Conservation (phyloP, 1,140 invertebrate genomes). For the Pseudomyrmex dendroicus region DNA sequence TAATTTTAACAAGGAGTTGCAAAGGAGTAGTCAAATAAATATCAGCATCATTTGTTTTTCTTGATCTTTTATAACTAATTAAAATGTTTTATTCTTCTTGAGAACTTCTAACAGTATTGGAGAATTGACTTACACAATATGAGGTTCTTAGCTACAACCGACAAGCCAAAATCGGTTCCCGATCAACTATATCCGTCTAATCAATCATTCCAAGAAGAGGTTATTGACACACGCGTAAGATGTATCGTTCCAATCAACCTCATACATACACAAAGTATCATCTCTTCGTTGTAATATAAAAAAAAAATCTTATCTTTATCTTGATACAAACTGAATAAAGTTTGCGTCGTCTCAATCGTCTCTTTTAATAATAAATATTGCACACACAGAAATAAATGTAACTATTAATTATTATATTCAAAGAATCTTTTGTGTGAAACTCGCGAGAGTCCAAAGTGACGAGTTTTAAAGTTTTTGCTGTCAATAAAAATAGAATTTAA, state of each 20-base stretch:
- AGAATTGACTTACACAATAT: not conserved
- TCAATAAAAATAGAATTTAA: slow-evolving; percentile 2
- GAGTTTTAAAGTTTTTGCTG: not conserved
- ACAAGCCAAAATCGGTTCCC: not conserved
- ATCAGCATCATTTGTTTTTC: too few relatives aligned
- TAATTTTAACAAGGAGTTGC: too few relatives aligned
- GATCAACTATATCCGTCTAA: slow-evolving; percentile 28
- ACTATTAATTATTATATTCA: too few relatives aligned
- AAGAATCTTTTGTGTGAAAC: too few relatives aligned
- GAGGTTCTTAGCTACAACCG: not conserved
- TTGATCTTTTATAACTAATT: too few relatives aligned
- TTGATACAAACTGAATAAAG: not conserved
- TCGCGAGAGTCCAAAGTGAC: too few relatives aligned
- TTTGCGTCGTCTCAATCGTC: not conserved
- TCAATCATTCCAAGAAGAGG: slow-evolving; percentile 19
- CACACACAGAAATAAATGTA: too few relatives aligned
- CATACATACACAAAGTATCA: not conserved
- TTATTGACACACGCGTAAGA: slow-evolving; percentile 22
- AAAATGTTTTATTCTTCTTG: not conserved
- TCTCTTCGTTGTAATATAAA: not conserved
- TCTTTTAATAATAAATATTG: not conserved
- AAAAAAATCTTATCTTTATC: not conserved
- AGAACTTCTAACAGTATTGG: not conserved
- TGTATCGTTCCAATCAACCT: not conserved
- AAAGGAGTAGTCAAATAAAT: not conserved